Evolutionary conservation across 2,797 vertebrate genomes (phyloP).

Genomic region (Oryzias sinensis): DNA sequence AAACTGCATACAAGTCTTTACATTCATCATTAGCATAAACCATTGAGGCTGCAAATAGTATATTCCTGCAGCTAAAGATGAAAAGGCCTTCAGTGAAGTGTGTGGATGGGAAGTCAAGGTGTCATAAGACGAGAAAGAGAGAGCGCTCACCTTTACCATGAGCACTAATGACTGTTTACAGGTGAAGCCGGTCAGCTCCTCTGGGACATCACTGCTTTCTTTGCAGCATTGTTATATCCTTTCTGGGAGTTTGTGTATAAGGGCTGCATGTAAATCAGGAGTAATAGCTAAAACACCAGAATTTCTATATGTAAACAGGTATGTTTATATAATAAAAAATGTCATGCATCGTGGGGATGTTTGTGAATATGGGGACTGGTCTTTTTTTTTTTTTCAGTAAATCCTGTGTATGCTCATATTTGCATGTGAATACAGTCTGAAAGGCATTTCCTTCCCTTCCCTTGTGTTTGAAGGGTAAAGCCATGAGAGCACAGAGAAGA

Average conservation of each 20-base stretch:
- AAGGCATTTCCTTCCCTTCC: slow-evolving; percentile 64
- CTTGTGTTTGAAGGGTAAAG: slow-evolving; percentile 70
- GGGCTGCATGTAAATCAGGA: slow-evolving; percentile 1
- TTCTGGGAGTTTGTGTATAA: slow-evolving; percentile 16
- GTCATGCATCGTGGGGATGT: slow-evolving; percentile 33
- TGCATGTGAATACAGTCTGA: slow-evolving; percentile 65
- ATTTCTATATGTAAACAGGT: slow-evolving; percentile 63
- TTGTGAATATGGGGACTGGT: slow-evolving; percentile 41
- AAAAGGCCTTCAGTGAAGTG: slow-evolving; percentile 18
- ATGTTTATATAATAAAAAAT: slow-evolving; percentile 51
- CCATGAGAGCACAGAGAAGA: slow-evolving; percentile 41
- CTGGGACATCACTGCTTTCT: slow-evolving; percentile 23
- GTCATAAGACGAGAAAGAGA: slow-evolving; percentile 22
- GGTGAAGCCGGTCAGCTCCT: slow-evolving; percentile 42
- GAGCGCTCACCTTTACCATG: slow-evolving; percentile 13
- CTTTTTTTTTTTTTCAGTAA: slow-evolving; percentile 25
- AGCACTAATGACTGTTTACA: slow-evolving; percentile 28
- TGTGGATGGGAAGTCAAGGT: slow-evolving; percentile 19
- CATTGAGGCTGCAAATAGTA: slow-evolving; percentile 42
- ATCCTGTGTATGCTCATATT: slow-evolving; percentile 65
- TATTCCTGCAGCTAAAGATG: slow-evolving; percentile 42
- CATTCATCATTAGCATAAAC: slow-evolving; percentile 39
- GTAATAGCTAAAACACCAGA: slow-evolving; percentile 24
- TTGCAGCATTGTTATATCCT: slow-evolving; percentile 1
- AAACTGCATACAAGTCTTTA: slow-evolving; percentile 15